A percentile compares a stretch with the other conserved stretches of the same genome.
Conservation (phyloP, 2,888 invertebrate genomes). For the Troides helena region DNA sequence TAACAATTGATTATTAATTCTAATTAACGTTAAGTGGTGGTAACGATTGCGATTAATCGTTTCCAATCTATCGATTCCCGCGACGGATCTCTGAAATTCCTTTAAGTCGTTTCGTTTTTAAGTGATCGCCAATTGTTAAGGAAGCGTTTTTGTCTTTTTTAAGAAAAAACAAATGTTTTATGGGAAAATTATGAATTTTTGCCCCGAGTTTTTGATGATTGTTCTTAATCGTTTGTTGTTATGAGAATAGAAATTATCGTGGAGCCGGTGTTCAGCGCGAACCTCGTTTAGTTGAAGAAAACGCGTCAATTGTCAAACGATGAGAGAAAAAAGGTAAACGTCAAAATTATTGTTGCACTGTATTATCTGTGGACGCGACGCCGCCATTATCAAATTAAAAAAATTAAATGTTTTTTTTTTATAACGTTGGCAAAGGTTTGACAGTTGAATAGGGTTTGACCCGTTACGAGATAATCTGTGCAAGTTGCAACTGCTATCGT, state of each 20-base stretch:
- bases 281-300: background rate
- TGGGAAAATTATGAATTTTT: constrained; percentile 60
- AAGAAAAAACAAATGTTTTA: constrained; percentile 39
- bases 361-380: background rate
- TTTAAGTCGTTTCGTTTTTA: constrained; percentile 39
- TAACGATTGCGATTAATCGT: constrained; percentile 22
- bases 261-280: background rate
- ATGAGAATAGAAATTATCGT: constrained; percentile 29
- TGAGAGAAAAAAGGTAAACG: background rate
- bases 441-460: constrained; percentile 25
- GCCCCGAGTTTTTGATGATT: constrained; percentile 46
- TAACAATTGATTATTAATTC: too few relatives aligned
- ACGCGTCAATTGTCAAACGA: constrained; percentile 17
- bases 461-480: constrained; percentile 18
- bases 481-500: constrained; percentile 39
- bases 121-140: constrained; percentile 43
- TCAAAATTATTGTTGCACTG: background rate
- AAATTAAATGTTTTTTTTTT: too few relatives aligned
- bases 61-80: constrained; percentile 42
- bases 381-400: too few relatives aligned
- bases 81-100: constrained; percentile 51
- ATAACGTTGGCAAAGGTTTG: constrained; percentile 1
- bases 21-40: constrained; percentile 5
- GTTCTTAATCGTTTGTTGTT: constrained; percentile 45
- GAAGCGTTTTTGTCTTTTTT: constrained; percentile 38